Evolutionary conservation across 2,797 vertebrate species (phyloP).

Genomic region (Pampus argenteus): DNA sequence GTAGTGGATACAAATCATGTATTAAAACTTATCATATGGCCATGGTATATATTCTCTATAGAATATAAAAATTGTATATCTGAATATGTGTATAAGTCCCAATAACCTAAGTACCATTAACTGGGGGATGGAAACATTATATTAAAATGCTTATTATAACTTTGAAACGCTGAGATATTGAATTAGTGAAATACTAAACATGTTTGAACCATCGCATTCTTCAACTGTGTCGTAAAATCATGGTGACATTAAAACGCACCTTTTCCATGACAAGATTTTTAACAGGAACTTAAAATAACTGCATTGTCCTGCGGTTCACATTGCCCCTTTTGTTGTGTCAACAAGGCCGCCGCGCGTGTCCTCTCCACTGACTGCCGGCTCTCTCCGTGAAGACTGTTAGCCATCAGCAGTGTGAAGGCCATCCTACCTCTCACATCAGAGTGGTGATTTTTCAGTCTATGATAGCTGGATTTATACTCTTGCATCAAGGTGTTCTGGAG

Average conservation of each 20-base stretch:
- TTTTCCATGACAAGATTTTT: conserved; percentile 18
- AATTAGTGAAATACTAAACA: background rate
- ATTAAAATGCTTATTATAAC: background rate
- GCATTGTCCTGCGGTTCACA: conserved; percentile 14
- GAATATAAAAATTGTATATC: background rate
- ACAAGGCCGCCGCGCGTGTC: conserved; percentile 30
- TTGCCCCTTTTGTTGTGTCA: conserved; percentile 46
- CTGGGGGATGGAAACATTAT: background rate
- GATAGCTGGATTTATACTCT: conserved; percentile 5
- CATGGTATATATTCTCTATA: no score
- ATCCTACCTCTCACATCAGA: conserved; percentile 16
- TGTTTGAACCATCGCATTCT: background rate
- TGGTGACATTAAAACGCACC: no score
- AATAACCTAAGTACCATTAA: background rate
- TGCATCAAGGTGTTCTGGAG: background rate
- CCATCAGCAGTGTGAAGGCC: conserved; percentile 12
- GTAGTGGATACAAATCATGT: conserved; percentile 14
- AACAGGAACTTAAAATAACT: conserved; percentile 46
- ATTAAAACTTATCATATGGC: conserved; percentile 18
- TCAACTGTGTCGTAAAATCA: conserved; percentile 16
- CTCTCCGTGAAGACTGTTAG: conserved; percentile 25
- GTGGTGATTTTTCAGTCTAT: conserved; percentile 20
- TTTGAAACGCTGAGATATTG: background rate
- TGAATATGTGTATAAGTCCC: background rate
- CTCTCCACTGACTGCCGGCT: conserved; percentile 3